A percentile compares a stretch with the other conserved stretches of the same genome.
These are phyloP conservation scores for Phaedon cochleariae DNA, from an alignment of 2,888 invertebrate species.

Conservation along the genomic window DNA sequence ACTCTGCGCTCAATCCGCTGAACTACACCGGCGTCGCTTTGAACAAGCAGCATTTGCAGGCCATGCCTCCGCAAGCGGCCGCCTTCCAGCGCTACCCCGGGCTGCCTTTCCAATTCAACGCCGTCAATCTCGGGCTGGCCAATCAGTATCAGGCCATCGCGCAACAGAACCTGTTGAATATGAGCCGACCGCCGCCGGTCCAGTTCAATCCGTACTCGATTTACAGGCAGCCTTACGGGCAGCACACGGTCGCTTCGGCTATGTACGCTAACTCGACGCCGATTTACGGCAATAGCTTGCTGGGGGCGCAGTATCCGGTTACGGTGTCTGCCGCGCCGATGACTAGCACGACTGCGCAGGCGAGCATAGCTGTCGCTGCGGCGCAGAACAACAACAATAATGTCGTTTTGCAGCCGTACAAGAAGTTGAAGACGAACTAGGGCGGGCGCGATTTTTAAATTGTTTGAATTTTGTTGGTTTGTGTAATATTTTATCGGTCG, in stretches of 20 bases:
- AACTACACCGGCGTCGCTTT: constrained; percentile 77
- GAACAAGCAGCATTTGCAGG: constrained; percentile 68
- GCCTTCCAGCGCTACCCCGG: constrained; percentile 54
- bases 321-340: constrained; percentile 59
- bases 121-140: constrained; percentile 52
- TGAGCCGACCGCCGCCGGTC: constrained; percentile 55
- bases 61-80: constrained; percentile 58
- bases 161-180: constrained; percentile 54
- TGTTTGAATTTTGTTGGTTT: constrained; percentile 34
- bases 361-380: constrained; percentile 59
- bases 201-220: constrained; percentile 64
- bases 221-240: constrained; percentile 51
- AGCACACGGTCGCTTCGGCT: constrained; percentile 53
- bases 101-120: constrained; percentile 53
- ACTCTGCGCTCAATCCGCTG: constrained; percentile 66
- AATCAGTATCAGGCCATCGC: constrained; percentile 59
- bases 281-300: constrained; percentile 55
- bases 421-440: constrained; percentile 90
- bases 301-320: constrained; percentile 60
- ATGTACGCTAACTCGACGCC: constrained; percentile 53
- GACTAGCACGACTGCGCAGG: constrained; percentile 53
- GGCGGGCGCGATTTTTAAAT: constrained; percentile 20
- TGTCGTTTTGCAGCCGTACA: constrained; percentile 82
- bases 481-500: constrained; percentile 40
- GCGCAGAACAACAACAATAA: constrained; percentile 62